Conservation (phyloP, 2,113 vertebrate genomes). For the Leuciscus idus region DNA sequence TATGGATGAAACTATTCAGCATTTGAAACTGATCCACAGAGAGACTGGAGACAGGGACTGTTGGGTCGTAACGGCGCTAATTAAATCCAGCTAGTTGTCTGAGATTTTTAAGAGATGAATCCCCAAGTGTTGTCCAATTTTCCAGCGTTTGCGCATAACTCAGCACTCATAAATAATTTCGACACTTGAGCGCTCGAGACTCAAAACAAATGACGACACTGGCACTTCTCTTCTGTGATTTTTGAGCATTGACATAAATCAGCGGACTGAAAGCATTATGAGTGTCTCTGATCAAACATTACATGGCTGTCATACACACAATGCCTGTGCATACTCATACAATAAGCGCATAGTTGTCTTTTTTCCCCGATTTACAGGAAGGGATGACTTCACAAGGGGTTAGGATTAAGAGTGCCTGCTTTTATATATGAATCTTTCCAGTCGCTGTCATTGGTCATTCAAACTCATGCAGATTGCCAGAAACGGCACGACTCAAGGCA, state of each 20-base stretch:
- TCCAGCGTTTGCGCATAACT: conserved; percentile 60
- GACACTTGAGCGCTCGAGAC: conserved; percentile 15
- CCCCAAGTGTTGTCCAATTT: conserved; percentile 60
- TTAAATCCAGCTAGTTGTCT: conserved; percentile 67
- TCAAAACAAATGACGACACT: conserved; percentile 30
- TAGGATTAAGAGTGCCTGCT: neutral
- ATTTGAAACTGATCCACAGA: conserved; percentile 41
- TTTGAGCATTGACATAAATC: conserved; percentile 6
- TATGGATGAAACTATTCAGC: conserved; percentile 30
- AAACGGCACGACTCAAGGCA: conserved; percentile 11
- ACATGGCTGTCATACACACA: neutral
- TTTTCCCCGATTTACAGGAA: neutral
- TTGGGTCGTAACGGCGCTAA: conserved; percentile 67
- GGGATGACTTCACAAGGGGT: neutral
- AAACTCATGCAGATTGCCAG: conserved; percentile 8
- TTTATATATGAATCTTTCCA: conserved; percentile 22
- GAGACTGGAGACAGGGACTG: conserved; percentile 33
- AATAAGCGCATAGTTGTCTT: neutral
- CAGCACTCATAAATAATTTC: conserved; percentile 52
- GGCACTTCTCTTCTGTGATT: neutral
- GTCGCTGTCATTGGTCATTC: conserved; percentile 36
- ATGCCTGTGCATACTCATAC: neutral
- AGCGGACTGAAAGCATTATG: conserved; percentile 6
- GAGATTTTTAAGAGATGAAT: conserved; percentile 58
- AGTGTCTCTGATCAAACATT: conserved; percentile 18